Conservation (phyloP, 2,113 vertebrate genomes). For the Notothenia coriiceps region DNA sequence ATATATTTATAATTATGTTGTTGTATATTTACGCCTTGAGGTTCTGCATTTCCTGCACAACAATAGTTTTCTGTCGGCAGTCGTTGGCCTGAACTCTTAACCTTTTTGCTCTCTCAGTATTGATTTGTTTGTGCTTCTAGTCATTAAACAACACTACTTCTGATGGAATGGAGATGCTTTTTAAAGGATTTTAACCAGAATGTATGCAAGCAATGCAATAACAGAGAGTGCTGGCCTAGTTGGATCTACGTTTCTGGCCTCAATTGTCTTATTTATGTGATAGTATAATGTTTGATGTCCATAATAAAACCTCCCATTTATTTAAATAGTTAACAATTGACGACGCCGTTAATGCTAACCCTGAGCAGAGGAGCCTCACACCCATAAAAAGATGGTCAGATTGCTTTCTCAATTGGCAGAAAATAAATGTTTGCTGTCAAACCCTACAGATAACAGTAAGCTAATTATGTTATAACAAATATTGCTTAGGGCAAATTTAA, state of each 20-base stretch:
- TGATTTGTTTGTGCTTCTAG: background rate
- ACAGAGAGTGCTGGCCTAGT: constrained; percentile 6
- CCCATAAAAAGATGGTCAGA: constrained; percentile 12
- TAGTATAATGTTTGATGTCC: constrained; percentile 38
- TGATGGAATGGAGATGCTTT: background rate
- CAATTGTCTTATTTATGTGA: constrained; percentile 33
- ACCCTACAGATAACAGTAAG: background rate
- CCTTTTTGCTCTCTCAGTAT: background rate
- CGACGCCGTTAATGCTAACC: constrained; percentile 28
- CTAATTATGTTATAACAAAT: background rate
- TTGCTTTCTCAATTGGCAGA: constrained; percentile 1
- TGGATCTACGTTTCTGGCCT: background rate
- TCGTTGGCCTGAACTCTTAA: no score
- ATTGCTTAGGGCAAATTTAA: background rate
- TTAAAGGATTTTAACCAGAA: constrained; percentile 6
- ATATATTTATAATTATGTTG: no score
- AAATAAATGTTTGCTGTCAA: background rate
- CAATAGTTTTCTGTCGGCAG: background rate
- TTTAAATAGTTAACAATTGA: constrained; percentile 42
- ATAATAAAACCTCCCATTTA: constrained; percentile 44
- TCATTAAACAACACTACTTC: background rate
- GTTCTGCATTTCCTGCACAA: background rate
- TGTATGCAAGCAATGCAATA: background rate
- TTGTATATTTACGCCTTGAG: background rate
- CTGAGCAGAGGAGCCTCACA: constrained; percentile 1